Evolutionary conservation across 2,888 invertebrate genomes (phyloP), one percentile per base, ranked within the genome.

Genomic region (Octodonta nipae): DNA sequence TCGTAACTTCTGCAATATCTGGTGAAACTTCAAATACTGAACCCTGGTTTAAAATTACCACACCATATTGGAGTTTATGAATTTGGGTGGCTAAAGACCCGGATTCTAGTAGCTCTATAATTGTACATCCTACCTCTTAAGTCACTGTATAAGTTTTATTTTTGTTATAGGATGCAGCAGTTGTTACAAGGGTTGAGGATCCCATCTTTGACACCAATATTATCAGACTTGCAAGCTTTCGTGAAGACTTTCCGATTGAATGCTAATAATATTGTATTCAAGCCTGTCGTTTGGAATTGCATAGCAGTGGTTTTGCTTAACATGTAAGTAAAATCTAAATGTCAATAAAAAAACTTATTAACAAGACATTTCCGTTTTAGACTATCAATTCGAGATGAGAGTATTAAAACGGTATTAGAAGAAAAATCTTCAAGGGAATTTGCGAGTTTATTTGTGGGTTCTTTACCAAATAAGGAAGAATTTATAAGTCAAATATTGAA

Each of bases 221-320:
- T 55, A 14, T 42, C 49, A n/a, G 68, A 72, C 47, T 55, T 72
- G 1, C 55, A 64, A 17, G 48, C 63, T 28, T 59, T 80, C 30
- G 67, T 78, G 1, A 70, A 68, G 41, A 77, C 77, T 15, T 78
- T 79, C 49, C 71, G 72, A 40, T 62, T 83, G 28, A 71, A 71
- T 44, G 72, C 80, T 1, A 66, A 74, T 44, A 84, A 82, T 52
- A 75, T 84, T 16, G 68, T 73, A 50, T 78, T 82, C 49, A 78
- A 75, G 54, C 76, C 78, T 1, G 61, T 67, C 8, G 73, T 80
- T 47, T 82, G 81, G 81, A 76, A 67, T 36, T 59, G 81, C 14
- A 71, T 82, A 35, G 70, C 74, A 3, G 61, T 82, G n/a, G 61
- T 81, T 24, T 64, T 82, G 24, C 68, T 82, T 13, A 73, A 76